Evolutionary conservation across 2,113 vertebrate genomes (phyloP), one percentile per base, ranked within the genome.

Genomic region (Psammodynastes pulverulentus): DNA sequence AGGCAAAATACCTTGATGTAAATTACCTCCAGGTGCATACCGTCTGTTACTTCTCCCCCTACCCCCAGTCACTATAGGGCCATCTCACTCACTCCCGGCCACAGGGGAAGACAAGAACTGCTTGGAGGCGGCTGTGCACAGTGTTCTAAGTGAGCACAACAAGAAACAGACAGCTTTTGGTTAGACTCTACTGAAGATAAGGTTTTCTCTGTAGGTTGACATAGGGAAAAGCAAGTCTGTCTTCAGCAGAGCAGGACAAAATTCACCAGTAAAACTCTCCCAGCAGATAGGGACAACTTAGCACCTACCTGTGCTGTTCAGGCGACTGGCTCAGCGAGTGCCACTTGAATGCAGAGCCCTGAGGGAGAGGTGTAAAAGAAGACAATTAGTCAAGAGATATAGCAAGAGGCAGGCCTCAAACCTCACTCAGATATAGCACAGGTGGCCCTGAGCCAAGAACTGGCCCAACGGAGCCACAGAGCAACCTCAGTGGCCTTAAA

Each of bases 331-430:
- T 97, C 0, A 98, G 97, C 54, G 98, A 98, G 56, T 97, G 98
- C 98, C 99, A 98, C 89, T 96, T 98, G 97, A 98, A 97, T 89
- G 98, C 97, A 0, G 97, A 95, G 0, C 97, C 98, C 99, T 99
- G 94, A 92, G 93, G 34, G 54, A 88, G n/a, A 89, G 53, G n/a
- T 9, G 94, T 29, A 93, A 67, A 0, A 0, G 86, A 89, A 15
- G 17, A 21, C 79, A 39, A 52, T 89, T 84, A 51, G 46, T 6
- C 15, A 51, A 39, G 46, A 43, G 12, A 62, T 26, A 46, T 46
- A 46, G 53, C 56, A 49, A 4, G 54, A 89, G 72, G 21, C n/a
- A 15, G 48, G 84, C 5, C 53, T 62, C 29, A 62, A 46, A 29
- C 5, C 13, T 51, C 15, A n/a, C 26, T 2, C 90, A 9, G 6